Evolutionary conservation across 2,113 vertebrate genomes (phyloP), one percentile per base, ranked within the genome.

Genomic region (Alces alces): DNA sequence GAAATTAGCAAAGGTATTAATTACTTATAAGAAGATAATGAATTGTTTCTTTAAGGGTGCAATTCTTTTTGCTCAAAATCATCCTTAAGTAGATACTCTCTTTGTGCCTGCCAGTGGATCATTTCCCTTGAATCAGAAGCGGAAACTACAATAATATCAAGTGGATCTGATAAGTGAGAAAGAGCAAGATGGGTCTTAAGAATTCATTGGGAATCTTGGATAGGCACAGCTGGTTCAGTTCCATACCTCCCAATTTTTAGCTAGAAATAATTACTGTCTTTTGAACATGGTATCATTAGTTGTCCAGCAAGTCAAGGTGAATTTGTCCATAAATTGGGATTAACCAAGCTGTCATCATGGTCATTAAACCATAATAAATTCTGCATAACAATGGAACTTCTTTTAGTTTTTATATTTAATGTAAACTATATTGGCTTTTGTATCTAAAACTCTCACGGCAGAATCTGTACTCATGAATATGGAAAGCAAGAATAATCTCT

Each of bases 261-360:
- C 95, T 97, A 80, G 45, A 97, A 96, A 97, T 96, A 96, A 96
- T 97, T 96, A 87, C 15, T 57, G 36, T 93, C 97, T 97, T 90
- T 91, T 97, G 78, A 96, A 89, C 91, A 66, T 25, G 52, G n/a
- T 90, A 19, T 86, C 93, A 36, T 60, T 97, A 97, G 96, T 97
- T 97, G 90, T 96, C 96, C 91, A 96, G 76, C 97, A 54, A 95
- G 92, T 98, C 93, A 96, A 97, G 36, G 91, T 95, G 97, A 98
- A 97, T 97, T 83, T 98, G 96, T 94, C 80, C 50, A 86, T 55
- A 78, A 96, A 93, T 97, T 58, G 90, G 23, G 45, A 93, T 90
- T 84, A 92, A 94, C 23, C 79, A 93, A 93, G 90, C 79, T 91
- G 33, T 61, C 92, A 84, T 80, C 78, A 89, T 85, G 47, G 25